Conservation (phyloP, 2,113 vertebrate species). For the Phalacrocorax brasilianus region DNA sequence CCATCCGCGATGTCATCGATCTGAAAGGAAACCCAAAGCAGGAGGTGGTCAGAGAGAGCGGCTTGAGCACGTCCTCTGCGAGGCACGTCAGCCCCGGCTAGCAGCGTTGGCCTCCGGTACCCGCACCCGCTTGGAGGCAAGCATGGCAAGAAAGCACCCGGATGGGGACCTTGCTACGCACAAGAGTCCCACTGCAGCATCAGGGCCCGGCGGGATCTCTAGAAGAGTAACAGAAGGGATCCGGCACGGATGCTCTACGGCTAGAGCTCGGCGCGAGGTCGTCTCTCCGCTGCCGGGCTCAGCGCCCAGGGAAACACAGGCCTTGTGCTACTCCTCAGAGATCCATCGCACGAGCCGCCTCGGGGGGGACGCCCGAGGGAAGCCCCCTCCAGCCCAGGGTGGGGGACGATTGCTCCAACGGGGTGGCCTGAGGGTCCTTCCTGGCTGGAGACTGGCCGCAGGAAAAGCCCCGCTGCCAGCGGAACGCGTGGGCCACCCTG, state of each 20-base stretch:
- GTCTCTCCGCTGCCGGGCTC: background rate
- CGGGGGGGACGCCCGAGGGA: background rate
- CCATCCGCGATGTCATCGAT: slow-evolving; percentile 96
- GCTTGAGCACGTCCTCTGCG: background rate
- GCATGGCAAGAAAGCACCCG: background rate
- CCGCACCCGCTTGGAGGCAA: background rate
- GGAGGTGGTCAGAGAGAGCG: slow-evolving; percentile 4
- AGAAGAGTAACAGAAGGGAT: background rate
- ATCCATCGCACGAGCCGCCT: background rate
- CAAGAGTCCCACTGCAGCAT: background rate
- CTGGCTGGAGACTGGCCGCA: background rate
- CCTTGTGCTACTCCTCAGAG: background rate
- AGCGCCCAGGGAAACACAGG: background rate
- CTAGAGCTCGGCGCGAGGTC: background rate
- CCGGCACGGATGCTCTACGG: background rate
- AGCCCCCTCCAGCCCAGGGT: background rate
- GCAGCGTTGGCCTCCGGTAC: slow-evolving; percentile 4
- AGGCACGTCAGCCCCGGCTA: background rate
- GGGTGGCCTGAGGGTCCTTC: background rate
- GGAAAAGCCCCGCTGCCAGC: background rate
- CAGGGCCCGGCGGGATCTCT: background rate
- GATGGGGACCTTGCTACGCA: background rate
- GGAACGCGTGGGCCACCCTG: slow-evolving; percentile 32
- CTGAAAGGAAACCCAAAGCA: slow-evolving; percentile 73
- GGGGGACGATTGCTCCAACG: background rate